Evolutionary conservation across 2,113 vertebrate genomes (phyloP), one percentile per base, ranked within the genome.

Genomic region (Zingel zingel): DNA sequence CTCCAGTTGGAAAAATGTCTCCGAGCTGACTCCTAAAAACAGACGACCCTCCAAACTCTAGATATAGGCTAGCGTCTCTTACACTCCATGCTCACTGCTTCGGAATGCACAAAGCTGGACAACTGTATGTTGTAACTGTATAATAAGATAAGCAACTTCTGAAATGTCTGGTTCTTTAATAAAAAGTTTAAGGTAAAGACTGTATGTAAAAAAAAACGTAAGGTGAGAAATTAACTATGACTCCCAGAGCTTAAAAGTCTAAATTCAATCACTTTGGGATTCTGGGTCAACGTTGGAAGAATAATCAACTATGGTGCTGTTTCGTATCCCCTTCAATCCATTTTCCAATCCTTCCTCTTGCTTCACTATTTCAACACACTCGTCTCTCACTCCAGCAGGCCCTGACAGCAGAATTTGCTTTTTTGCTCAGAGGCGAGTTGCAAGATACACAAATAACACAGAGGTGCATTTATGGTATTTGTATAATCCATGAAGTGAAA

Each of bases 401-500:
- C n/a, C 47, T 89, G 82, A 88, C 89, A 86, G 86, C 83, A 81
- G 75, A 61, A 86, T 89, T 82, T 81, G 65, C 84, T 74, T 82
- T 82, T 82, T 79, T 54, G 51, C 85, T 86, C 57, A 19, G 79
- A 83, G 81, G 79, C 80, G 76, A 81, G 72, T 85, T 73, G 61
- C 90, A 93, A 91, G 85, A 90, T 74, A 93, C 82, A 94, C 91
- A 95, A 93, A 93, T 89, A 94, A 93, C 88, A 93, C 51, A 79
- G 81, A 89, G 85, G 84, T 58, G 76, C 89, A 93, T 94, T 94
- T 93, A 93, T 84, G 82, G 85, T 93, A 93, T 94, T 95, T 94
- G 93, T 91, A 90, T 91, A 94, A 94, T 94, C 92, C 85, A 74
- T 89, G 91, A 93, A 89, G 90, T 83, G 91, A 91, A 95, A 95